Conservation (phyloP, 2,888 invertebrate genomes). For the Cantharis rufa region DNA sequence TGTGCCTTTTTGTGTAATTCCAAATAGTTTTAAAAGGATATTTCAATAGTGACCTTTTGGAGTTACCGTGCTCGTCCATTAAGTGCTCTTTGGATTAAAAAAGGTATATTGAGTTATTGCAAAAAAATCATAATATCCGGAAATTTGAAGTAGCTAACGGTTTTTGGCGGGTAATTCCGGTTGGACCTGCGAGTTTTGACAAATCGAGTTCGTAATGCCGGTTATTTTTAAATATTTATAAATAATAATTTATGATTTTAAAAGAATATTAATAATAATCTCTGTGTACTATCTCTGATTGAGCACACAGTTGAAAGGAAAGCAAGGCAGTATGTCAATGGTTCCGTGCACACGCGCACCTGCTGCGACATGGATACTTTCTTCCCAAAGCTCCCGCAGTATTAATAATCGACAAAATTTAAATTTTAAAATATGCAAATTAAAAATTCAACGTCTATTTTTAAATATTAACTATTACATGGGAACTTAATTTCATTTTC, state of each 20-base stretch:
- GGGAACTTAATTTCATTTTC: neutral
- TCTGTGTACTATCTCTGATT: constrained; percentile 52
- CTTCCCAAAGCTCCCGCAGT: constrained; percentile 10
- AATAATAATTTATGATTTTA: neutral
- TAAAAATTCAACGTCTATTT: neutral
- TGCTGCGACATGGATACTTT: constrained; percentile 31
- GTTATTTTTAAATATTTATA: neutral
- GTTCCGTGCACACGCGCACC: constrained; percentile 48
- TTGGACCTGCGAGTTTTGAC: constrained; percentile 12
- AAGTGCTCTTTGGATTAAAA: constrained; percentile 7
- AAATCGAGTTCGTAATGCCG: neutral
- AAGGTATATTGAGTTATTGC: neutral
- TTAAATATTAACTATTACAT: neutral
- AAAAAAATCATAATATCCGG: neutral
- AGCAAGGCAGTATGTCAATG: constrained; percentile 60
- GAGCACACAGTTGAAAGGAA: constrained; percentile 57
- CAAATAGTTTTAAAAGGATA: constrained; percentile 6
- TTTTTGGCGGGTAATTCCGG: constrained; percentile 23
- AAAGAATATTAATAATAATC: constrained; percentile 28
- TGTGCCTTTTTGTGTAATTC: constrained; percentile 17
- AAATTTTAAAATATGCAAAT: neutral
- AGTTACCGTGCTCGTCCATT: constrained; percentile 7
- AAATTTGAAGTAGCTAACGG: constrained; percentile 12
- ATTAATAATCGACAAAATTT: neutral
- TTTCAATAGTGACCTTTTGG: constrained; percentile 17